Percentiles rank a stretch among this genome's conserved stretches.
Conservation (phyloP, 2,888 invertebrate species). For the Tetropium fuscum region DNA sequence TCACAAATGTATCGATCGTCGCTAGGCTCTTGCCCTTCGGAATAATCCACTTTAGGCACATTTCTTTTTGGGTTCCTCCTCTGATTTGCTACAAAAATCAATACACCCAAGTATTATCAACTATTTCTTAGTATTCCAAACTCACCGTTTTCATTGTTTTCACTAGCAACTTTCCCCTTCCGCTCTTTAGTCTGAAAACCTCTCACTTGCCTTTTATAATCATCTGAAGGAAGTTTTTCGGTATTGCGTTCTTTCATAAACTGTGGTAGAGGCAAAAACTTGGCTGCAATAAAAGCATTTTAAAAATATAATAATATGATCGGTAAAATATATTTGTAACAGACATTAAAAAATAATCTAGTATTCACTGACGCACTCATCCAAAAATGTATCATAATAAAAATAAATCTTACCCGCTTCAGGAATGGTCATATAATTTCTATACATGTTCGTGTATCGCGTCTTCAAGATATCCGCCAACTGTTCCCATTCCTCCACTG, state of each 20-base stretch:
- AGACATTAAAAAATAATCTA: too few species aligned
- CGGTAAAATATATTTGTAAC: too few species aligned
- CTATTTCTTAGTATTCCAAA: background rate
- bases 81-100: too few species aligned
- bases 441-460: conserved; percentile 10
- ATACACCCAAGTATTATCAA: background rate
- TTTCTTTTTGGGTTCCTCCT: conserved; percentile 32
- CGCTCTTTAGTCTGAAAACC: background rate
- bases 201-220: background rate
- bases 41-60: conserved; percentile 35
- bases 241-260: too few species aligned
- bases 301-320: too few species aligned
- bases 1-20: conserved; percentile 47
- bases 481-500: conserved; percentile 10
- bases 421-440: conserved; percentile 19
- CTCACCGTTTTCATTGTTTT: too few species aligned
- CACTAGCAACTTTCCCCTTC: background rate
- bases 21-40: conserved; percentile 34
- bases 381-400: too few species aligned
- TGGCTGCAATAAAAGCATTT: too few species aligned
- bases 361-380: too few species aligned
- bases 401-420: conserved; percentile 10
- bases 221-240: too few species aligned
- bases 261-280: too few species aligned
- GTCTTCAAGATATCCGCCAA: conserved; percentile 12